Evolutionary conservation across 1,140 invertebrate genomes (phyloP).

Genomic region (Leptinotarsa lineolata): DNA sequence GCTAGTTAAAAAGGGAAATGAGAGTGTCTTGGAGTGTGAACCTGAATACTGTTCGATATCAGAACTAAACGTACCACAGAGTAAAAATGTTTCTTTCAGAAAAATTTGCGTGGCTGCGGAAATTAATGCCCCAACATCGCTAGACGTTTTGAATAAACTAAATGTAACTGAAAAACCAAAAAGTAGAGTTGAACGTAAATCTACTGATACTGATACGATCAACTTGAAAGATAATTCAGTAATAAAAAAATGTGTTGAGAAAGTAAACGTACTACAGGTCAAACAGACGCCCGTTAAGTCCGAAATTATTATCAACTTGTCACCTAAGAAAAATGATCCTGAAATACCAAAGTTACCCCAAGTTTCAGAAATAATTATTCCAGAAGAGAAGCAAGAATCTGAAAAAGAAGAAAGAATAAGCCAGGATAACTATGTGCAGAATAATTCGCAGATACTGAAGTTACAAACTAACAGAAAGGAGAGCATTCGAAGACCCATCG

Average conservation of each 20-base stretch:
- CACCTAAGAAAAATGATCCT: constrained; percentile 59
- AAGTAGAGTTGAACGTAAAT: constrained; percentile 11
- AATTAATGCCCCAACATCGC: constrained; percentile 44
- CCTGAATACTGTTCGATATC: constrained; percentile 69
- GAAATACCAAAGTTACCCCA: constrained; percentile 66
- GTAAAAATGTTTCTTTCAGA: constrained; percentile 33
- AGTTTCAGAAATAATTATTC: constrained; percentile 66
- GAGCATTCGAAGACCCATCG: constrained; percentile 43
- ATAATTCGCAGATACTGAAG: constrained; percentile 53
- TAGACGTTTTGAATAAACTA: constrained; percentile 39
- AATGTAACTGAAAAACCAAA: constrained; percentile 25
- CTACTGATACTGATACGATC: constrained; percentile 22
- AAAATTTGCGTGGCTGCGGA: constrained; percentile 52
- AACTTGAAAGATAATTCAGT: constrained; percentile 37
- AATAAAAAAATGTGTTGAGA: constrained; percentile 50
- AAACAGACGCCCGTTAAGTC: constrained; percentile 45
- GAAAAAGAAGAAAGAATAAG: constrained; percentile 53
- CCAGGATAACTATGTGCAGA: constrained; percentile 55
- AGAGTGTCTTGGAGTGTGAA: constrained; percentile 58
- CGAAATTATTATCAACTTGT: constrained; percentile 47
- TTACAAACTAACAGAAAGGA: constrained; percentile 33
- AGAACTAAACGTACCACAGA: constrained; percentile 66
- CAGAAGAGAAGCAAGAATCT: constrained; percentile 63
- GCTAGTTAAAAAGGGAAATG: constrained; percentile 34
- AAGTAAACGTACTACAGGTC: constrained; percentile 49